Conservation (phyloP, 2,113 vertebrate species). For the western clawed frog (Xenopus tropicalis) region UCB_Xtro_10.0 CM004450.2:103384001-103384500, state of each 20-base stretch:
- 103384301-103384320: background rate
- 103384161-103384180: too few relatives aligned
- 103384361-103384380: background rate
- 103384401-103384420: conserved; percentile 4
- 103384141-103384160: too few relatives aligned
- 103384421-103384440: conserved; percentile 23
- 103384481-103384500: background rate
- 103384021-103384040: too few relatives aligned
- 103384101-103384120: too few relatives aligned
- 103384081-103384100: too few relatives aligned
- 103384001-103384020: too few relatives aligned
- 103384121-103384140: too few relatives aligned
- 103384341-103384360: conserved; percentile 16
- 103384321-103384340: conserved; percentile 20
- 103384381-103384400: conserved; percentile 16
- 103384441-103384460: conserved; percentile 26
- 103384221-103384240: background rate
- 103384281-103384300: background rate
- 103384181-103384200: too few relatives aligned
- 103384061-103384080: too few relatives aligned
- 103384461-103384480: conserved; percentile 25
- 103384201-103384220: too few relatives aligned
- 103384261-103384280: background rate
- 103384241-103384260: conserved; percentile 10
- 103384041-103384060: too few relatives aligned